Evolutionary conservation across 37 sponge, comb jelly and placozoan species (phyloP).

Genomic region (Chondrosia reniformis): DNA sequence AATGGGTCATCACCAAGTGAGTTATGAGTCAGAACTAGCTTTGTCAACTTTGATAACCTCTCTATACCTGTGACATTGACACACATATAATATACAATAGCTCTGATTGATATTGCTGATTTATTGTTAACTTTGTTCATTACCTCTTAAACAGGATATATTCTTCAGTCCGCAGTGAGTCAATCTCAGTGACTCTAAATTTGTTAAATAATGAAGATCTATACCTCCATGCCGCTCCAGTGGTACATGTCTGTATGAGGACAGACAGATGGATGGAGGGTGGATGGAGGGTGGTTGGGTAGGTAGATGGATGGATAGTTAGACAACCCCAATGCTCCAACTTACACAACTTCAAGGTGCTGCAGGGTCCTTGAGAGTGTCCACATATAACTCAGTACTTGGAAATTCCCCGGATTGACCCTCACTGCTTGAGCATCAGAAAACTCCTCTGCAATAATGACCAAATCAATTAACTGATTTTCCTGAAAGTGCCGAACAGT

Average conservation of each 20-base stretch:
- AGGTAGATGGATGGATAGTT: background rate
- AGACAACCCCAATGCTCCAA: background rate
- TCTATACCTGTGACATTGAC: background rate
- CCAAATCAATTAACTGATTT: background rate
- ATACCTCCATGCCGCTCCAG: slow-evolving; percentile 22
- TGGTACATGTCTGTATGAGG: background rate
- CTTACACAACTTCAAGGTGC: slow-evolving; percentile 20
- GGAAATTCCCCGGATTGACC: slow-evolving; percentile 19
- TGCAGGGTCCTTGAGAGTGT: background rate
- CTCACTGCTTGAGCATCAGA: background rate
- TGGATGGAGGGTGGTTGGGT: background rate
- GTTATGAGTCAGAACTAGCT: slow-evolving; percentile 15
- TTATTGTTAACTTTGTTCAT: too few relatives aligned
- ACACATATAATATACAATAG: background rate
- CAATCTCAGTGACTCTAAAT: background rate
- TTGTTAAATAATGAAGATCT: background rate
- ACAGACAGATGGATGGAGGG: background rate
- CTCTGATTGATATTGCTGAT: too few relatives aligned
- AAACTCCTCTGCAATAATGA: background rate
- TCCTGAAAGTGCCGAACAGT: slow-evolving; percentile 1
- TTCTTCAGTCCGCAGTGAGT: slow-evolving; percentile 17
- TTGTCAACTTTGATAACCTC: slow-evolving; percentile 2
- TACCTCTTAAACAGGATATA: too few relatives aligned
- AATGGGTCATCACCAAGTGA: background rate
- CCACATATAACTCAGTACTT: background rate